phyloP scores from a whole-genome alignment of 2,888 invertebrate species.

The Nephrotoma appendiculata region DNA sequence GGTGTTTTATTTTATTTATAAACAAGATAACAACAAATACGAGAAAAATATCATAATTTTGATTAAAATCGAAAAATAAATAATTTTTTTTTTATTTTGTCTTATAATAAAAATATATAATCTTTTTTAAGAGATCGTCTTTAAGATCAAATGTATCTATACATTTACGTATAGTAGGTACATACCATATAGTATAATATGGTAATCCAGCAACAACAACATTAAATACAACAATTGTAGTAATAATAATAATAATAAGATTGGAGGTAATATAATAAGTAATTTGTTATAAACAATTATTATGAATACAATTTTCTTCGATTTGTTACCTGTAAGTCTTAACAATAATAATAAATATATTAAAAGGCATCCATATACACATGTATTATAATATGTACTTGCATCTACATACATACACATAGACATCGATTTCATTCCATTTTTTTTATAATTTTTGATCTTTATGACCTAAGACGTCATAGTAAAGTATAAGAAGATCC shows the following conservation, averaged over 20 bases:
- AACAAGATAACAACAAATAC: neutral
- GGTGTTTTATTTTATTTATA: neutral
- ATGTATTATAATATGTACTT: neutral
- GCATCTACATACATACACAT: neutral
- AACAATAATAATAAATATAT: conserved; percentile 3
- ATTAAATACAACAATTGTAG: neutral
- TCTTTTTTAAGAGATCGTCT: neutral
- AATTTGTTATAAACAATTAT: conserved; percentile 4
- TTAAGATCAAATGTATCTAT: neutral
- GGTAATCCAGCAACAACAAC: neutral
- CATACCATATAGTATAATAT: neutral
- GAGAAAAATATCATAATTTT: neutral
- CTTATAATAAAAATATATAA: neutral
- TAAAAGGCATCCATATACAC: neutral
- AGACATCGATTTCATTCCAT: neutral
- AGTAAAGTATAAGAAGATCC: conserved; percentile 1
- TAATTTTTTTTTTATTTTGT: neutral
- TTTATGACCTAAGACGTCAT: conserved; percentile 2
- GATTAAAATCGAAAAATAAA: neutral
- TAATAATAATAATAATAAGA: neutral
- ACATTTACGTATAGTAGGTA: neutral
- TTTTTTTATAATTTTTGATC: neutral
- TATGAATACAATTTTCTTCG: conserved; percentile 1
- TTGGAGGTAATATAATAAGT: conserved; percentile 2
- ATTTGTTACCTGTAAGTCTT: conserved; percentile 2